Conservation (phyloP, 2,888 invertebrate genomes). For the Diachrysia chrysitis region DNA sequence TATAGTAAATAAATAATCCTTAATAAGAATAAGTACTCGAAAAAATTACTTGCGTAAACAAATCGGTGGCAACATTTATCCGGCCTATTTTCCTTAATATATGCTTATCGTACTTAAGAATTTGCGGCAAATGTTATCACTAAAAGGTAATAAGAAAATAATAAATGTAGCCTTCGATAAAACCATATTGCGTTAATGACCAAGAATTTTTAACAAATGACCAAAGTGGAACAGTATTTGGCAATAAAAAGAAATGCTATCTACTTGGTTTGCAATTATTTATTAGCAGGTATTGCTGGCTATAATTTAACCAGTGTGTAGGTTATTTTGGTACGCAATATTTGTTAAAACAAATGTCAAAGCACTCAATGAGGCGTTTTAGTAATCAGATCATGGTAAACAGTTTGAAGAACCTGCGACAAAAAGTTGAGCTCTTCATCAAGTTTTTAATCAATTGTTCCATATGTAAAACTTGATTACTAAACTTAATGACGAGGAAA, state of each 20-base stretch:
- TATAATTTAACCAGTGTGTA: too few relatives aligned
- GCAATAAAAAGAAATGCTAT: background rate
- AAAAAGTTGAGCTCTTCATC: too few relatives aligned
- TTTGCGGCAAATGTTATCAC: background rate
- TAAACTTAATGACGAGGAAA: too few relatives aligned
- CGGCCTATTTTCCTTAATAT: background rate
- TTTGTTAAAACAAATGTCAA: background rate
- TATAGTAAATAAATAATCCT: background rate
- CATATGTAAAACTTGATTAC: too few relatives aligned
- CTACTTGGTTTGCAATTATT: background rate
- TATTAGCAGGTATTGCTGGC: background rate
- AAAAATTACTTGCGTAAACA: background rate
- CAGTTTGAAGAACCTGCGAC: background rate
- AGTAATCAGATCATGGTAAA: background rate
- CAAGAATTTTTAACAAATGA: background rate
- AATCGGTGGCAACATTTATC: background rate
- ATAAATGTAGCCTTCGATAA: background rate
- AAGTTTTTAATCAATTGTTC: too few relatives aligned
- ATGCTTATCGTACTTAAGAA: background rate
- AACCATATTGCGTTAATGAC: background rate
- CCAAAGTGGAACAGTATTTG: background rate
- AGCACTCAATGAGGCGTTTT: background rate
- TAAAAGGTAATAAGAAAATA: constrained; percentile 6
- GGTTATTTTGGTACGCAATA: background rate
- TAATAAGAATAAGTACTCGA: too few relatives aligned